Evolutionary conservation across 2,113 vertebrate species (phyloP).

Genomic region (Upupa epops): DNA sequence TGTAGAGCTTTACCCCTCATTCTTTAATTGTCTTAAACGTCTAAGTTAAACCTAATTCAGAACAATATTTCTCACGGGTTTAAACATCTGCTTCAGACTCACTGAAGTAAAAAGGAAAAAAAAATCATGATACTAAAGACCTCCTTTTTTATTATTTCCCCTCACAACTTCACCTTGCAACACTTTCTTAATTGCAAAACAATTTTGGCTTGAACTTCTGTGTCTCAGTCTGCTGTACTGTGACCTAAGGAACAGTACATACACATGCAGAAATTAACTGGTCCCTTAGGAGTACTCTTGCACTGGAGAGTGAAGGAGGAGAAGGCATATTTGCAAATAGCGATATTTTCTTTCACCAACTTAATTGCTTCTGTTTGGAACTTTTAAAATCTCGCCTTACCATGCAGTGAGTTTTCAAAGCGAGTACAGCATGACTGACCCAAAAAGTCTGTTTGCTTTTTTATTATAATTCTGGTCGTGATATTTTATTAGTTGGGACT

Average conservation of each 20-base stretch:
- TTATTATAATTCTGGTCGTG: conserved; percentile 53
- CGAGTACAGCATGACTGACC: conserved; percentile 33
- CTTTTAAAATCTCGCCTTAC: conserved; percentile 59
- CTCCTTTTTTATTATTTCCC: conserved; percentile 57
- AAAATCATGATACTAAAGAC: neutral
- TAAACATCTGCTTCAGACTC: neutral
- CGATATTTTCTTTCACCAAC: conserved; percentile 52
- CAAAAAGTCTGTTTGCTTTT: conserved; percentile 33
- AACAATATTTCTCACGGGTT: neutral
- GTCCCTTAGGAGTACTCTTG: conserved; percentile 55
- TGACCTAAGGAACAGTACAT: conserved; percentile 64
- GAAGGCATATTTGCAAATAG: conserved; percentile 58
- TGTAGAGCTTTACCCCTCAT: neutral
- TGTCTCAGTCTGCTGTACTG: conserved; percentile 58
- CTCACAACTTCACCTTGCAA: conserved; percentile 59
- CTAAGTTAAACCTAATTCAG: neutral
- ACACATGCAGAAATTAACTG: conserved; percentile 61
- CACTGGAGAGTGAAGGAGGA: conserved; percentile 49
- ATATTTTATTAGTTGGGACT: conserved; percentile 27
- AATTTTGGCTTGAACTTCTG: conserved; percentile 64
- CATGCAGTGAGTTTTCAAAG: conserved; percentile 50
- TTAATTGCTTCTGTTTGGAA: conserved; percentile 69
- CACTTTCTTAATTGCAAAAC: conserved; percentile 70
- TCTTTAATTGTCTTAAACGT: conserved; percentile 1
- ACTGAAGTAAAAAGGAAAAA: neutral